Evolutionary conservation across 23 tunicate genomes (phyloP), one percentile per base, ranked within the genome.

Genomic region (Corella eumyota): DNA sequence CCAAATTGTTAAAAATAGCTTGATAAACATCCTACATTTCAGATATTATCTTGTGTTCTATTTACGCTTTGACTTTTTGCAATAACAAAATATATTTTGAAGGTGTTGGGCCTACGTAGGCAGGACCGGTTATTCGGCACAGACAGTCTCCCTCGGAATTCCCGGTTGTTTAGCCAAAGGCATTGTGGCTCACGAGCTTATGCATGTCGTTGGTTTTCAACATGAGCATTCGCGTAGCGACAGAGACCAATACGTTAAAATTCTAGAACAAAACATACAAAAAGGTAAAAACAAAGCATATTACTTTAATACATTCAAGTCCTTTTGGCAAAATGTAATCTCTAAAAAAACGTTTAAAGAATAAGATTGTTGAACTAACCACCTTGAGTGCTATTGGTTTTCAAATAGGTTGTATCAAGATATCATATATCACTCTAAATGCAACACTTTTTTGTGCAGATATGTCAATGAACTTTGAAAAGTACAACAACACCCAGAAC

Each of bases 221-320:
- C 99, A 93, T 69, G 99, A 93, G 85, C 99, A 93, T 59, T 85
- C 99, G 4, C 36, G 99, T 33, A 73, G 70, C 58, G 99, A 93
- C 65, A 90, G 99, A 20, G 95, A 93, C 78, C 67, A 84, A 62
- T 86, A 85, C 57, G 99, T 93, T 36, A 59, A 61, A 29, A 63
- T 93, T 2, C 31, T 93, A 20, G 30, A 45, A 13, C 65, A 93
- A 51, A 85, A 93, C 64, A 93, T 93, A 34, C 63, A 79, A 36
- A 47, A 62, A 55, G 85, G 96, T 88, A 73, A 73, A 38, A 25
- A n/a, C n/a, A n/a, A n/a, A n/a, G n/a, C n/a, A 33, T 17, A 21
- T 36, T 36, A 6, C 11, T 23, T 7, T 25, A 60, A n/a, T n/a
- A n/a, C n/a, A n/a, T n/a, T n/a, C n/a, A n/a, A n/a, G n/a, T n/a